Conservation (phyloP, 2,797 vertebrate species). For the Masticophis lateralis region DNA sequence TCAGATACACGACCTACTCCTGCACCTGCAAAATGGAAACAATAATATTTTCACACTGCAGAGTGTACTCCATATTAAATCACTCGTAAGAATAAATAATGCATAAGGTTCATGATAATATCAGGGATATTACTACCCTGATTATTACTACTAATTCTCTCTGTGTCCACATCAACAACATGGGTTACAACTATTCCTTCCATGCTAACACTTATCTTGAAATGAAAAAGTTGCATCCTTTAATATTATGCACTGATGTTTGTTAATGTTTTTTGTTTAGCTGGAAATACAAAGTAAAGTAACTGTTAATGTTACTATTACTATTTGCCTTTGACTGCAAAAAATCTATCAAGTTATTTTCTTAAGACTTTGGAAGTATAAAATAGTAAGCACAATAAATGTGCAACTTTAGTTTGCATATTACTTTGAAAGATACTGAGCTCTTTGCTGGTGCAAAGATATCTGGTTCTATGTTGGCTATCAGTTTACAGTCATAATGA, state of each 20-base stretch:
- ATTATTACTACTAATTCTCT: not conserved
- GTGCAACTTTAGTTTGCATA: conserved; percentile 2
- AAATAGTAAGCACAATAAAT: conserved; percentile 9
- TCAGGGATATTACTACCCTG: not conserved
- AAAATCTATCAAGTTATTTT: not conserved
- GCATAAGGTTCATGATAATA: not conserved
- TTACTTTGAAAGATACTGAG: not conserved
- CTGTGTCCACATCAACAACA: not conserved
- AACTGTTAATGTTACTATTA: conserved; percentile 3
- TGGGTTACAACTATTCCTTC: not conserved
- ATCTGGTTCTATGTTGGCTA: conserved; percentile 4
- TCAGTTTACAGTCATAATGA: conserved; percentile 15
- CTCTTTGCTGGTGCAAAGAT: not conserved
- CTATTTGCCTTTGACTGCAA: conserved; percentile 11
- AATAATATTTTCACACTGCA: not conserved
- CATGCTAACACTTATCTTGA: not conserved
- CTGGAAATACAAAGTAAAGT: not conserved
- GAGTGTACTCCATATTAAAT: not conserved
- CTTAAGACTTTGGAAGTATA: not conserved
- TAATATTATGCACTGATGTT: not conserved
- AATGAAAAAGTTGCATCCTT: not conserved
- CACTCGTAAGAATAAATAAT: not conserved
- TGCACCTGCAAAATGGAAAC: not conserved
- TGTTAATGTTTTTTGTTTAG: not conserved
- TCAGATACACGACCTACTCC: not conserved